Evolutionary conservation across 2,888 invertebrate genomes (phyloP), one percentile per base, ranked within the genome.

Genomic region (Clanis bilineata): DNA sequence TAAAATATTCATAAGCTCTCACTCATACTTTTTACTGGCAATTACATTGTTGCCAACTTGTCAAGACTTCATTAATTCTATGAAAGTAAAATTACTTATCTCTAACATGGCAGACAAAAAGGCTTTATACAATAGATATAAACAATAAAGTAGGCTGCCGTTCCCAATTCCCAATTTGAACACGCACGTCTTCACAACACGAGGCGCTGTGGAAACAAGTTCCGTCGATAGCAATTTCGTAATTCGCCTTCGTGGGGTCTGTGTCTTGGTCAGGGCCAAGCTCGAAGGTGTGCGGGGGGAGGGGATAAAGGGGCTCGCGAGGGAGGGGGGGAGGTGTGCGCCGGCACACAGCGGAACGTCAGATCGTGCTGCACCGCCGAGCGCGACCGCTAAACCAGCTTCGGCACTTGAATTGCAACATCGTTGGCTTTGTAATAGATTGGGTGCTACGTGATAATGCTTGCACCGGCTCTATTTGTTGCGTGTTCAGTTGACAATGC

Each of bases 341-440:
- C 80, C 82, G 74, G 85, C 88, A 86, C 82, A 83, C 72, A 90
- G 88, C 91, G 91, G 90, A 92, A 90, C 90, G 90, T 80, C 83
- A 90, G 91, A 91, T 90, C 91, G 91, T 92, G 91, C 86, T 86
- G 91, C 91, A 86, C 86, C 90, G 91, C 82, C 86, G 78, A 92
- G 91, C 91, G 86, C 91, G 88, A 91, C 92, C 91, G 90, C 90
- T 82, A 86, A 84, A 86, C 76, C 80, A 77, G 77, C 77, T 80
- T 79, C 85, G 83, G 73, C 80, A 80, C 86, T 86, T 82, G 85
- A 83, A 82, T 89, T 88, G 90, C 91, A 90, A 88, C 88, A 89
- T 83, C 78, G 73, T 74, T 72, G 72, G 76, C 79, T 81, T 80
- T 85, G 80, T 85, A 80, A 78, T 78, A 77, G 69, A 71, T 73